These are phyloP conservation scores for Cyphomyrus discorhynchus DNA, from an alignment of 2,113 vertebrate genomes.

Conservation along the genomic window DNA sequence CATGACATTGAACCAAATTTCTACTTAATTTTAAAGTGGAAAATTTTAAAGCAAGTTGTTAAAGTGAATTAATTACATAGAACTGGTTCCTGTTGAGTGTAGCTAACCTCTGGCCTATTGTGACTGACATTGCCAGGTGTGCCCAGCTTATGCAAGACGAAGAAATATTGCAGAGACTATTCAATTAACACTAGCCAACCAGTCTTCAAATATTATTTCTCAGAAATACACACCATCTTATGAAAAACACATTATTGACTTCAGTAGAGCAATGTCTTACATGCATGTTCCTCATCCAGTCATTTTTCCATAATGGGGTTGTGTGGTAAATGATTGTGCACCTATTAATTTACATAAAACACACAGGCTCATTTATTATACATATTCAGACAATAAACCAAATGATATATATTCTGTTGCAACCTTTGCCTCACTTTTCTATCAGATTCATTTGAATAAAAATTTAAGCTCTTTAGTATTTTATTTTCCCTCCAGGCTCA, in stretches of 20 bases:
- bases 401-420: background rate
- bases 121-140: background rate
- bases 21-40: background rate
- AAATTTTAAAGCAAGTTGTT: background rate
- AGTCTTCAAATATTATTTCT: background rate
- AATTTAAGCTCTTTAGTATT: background rate
- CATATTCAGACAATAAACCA: background rate
- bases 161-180: background rate
- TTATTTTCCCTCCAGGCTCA: background rate
- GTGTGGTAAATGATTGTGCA: background rate
- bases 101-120: background rate
- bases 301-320: background rate
- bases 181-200: background rate
- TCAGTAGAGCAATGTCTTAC: background rate
- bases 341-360: background rate
- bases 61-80: background rate
- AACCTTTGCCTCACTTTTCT: background rate
- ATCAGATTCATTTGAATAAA: conserved; percentile 7
- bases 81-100: background rate
- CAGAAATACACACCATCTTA: background rate
- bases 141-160: background rate
- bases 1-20: background rate
- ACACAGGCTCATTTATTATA: background rate
- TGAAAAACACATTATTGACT: background rate
- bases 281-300: background rate